Evolutionary conservation across 2,888 invertebrate genomes (phyloP).

Genomic region (Gryllus longicercus): DNA sequence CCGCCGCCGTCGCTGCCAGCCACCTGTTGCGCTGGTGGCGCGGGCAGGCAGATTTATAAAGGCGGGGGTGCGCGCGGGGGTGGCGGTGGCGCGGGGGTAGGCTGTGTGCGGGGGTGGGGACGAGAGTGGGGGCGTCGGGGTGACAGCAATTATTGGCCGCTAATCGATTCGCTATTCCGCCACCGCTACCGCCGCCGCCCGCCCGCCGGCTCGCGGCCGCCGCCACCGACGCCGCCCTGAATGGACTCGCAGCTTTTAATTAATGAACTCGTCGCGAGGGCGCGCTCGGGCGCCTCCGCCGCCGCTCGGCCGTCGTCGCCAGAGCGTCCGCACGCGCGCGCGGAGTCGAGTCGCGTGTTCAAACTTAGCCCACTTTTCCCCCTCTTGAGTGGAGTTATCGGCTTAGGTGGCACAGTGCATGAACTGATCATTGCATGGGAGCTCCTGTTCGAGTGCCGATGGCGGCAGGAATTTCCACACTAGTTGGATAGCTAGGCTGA

Average conservation of each 20-base stretch:
- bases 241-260: slow-evolving; percentile 34
- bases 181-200: background rate
- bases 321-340: no score
- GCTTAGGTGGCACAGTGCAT: no score
- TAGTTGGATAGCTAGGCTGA: no score
- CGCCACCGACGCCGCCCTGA: background rate
- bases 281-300: background rate
- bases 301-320: background rate
- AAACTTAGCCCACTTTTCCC: no score
- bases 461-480: no score
- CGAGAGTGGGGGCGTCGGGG: slow-evolving; percentile 6
- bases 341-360: no score
- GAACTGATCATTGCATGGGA: no score
- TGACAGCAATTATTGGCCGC: slow-evolving; percentile 37
- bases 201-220: background rate
- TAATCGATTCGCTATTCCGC: slow-evolving; percentile 34
- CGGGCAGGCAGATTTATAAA: slow-evolving; percentile 28
- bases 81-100: no score
- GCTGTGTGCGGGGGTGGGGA: no score
- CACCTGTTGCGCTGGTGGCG: slow-evolving; percentile 28
- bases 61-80: slow-evolving; percentile 31
- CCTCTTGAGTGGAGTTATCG: no score
- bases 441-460: no score
- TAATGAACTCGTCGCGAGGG: slow-evolving; percentile 28
- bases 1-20: background rate